Conservation (phyloP, 2,797 vertebrate species). For the Pogonophryne albipinna region DNA sequence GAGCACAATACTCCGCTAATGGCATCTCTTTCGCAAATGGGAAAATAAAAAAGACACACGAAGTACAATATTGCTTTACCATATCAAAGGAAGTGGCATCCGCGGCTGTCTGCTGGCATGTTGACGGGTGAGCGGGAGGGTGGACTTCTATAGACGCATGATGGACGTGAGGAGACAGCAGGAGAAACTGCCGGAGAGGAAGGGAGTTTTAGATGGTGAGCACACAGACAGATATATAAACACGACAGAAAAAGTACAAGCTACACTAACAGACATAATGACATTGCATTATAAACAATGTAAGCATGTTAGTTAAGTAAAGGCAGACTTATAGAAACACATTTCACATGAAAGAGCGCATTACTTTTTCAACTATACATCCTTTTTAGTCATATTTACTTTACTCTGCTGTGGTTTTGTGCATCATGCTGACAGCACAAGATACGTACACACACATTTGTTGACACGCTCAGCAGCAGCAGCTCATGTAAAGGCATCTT, state of each 20-base stretch:
- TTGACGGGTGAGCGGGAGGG: constrained; percentile 58
- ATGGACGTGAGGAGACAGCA: constrained; percentile 43
- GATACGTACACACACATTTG: constrained; percentile 10
- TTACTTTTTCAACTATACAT: constrained; percentile 10
- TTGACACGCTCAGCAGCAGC: background rate
- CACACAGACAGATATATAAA: constrained; percentile 39
- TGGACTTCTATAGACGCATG: constrained; percentile 47
- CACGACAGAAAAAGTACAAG: constrained; percentile 4
- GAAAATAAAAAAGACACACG: constrained; percentile 74
- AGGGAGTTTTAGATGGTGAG: constrained; percentile 20
- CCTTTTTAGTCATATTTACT: constrained; percentile 20
- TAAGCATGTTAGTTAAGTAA: constrained; percentile 10
- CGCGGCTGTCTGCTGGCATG: constrained; percentile 55
- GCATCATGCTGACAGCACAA: background rate
- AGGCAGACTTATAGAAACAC: constrained; percentile 25
- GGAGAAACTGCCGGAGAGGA: constrained; percentile 22
- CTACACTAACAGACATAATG: constrained; percentile 32
- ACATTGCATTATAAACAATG: constrained; percentile 20
- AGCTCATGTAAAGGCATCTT: background rate
- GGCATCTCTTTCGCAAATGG: constrained; percentile 76
- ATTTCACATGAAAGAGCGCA: constrained; percentile 16
- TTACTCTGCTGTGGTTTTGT: background rate
- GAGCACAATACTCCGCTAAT: constrained; percentile 74
- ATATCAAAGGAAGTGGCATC: constrained; percentile 77
- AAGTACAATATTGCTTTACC: constrained; percentile 75